A percentile compares a stretch with the other conserved stretches of the same genome.
Conservation (phyloP, 2,113 vertebrate genomes). For the Tetraodon nigroviridis region DNA sequence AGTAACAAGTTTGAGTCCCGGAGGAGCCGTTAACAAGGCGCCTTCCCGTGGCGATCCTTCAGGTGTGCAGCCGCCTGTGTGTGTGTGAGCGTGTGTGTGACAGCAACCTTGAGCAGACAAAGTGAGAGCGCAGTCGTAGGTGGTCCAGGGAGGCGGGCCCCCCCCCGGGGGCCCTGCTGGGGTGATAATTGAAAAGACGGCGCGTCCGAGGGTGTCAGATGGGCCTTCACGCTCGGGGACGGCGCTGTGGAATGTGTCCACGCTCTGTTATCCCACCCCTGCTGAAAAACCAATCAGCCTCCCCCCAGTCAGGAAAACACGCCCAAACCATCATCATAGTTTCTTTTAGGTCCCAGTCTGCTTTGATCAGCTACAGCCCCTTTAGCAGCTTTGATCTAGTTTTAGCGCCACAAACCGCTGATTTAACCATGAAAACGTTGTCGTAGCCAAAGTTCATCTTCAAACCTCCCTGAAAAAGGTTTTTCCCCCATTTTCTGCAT, state of each 20-base stretch:
- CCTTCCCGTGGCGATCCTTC: conserved; percentile 4
- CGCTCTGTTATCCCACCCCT: conserved; percentile 37
- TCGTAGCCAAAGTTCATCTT: too few species aligned
- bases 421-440: too few species aligned
- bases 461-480: too few species aligned
- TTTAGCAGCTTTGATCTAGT: too few species aligned
- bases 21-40: conserved; percentile 19
- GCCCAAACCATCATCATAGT: background rate
- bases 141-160: conserved; percentile 51
- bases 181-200: conserved; percentile 56
- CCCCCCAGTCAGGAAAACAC: conserved; percentile 28
- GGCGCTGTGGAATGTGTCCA: conserved; percentile 40
- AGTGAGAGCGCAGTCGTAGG: conserved; percentile 19
- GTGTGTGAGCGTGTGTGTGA: background rate
- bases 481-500: conserved; percentile 14
- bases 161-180: conserved; percentile 41
- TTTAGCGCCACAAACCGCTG: too few species aligned
- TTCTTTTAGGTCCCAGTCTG: too few species aligned
- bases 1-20: conserved; percentile 27
- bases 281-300: conserved; percentile 23
- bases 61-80: background rate
- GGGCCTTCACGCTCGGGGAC: conserved; percentile 35
- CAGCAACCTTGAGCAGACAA: conserved; percentile 6
- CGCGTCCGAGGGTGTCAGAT: conserved; percentile 40
- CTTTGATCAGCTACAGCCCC: too few species aligned